Evolutionary conservation across 2,797 vertebrate species (phyloP).

Genomic region (Tenualosa thibaudeaui): DNA sequence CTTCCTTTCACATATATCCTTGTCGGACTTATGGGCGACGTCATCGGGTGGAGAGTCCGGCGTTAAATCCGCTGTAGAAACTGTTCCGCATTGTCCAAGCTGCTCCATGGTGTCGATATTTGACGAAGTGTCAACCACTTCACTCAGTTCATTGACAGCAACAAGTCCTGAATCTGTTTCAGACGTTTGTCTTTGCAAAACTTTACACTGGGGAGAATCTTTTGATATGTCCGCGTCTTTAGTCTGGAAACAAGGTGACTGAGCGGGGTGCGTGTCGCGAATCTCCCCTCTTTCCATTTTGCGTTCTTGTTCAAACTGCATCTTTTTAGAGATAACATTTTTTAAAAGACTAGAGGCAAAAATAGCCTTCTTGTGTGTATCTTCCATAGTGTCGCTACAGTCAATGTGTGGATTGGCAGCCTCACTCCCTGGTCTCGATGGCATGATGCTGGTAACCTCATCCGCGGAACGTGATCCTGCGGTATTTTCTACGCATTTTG

Average conservation of each 20-base stretch:
- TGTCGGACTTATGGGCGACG: slow-evolving; percentile 65
- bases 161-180: slow-evolving; percentile 80
- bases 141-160: slow-evolving; percentile 71
- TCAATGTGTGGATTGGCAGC: slow-evolving; percentile 54
- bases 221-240: slow-evolving; percentile 64
- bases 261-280: slow-evolving; percentile 55
- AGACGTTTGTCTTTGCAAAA: slow-evolving; percentile 79
- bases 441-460: slow-evolving; percentile 64
- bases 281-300: slow-evolving; percentile 90
- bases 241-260: slow-evolving; percentile 50
- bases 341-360: slow-evolving; percentile 92
- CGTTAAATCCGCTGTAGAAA: slow-evolving; percentile 35
- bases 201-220: slow-evolving; percentile 62
- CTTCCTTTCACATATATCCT: slow-evolving; percentile 68
- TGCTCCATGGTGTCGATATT: slow-evolving; percentile 70
- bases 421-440: slow-evolving; percentile 64
- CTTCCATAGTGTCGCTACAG: slow-evolving; percentile 61
- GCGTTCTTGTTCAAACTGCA: slow-evolving; percentile 92
- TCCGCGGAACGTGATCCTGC: slow-evolving; percentile 61
- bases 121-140: slow-evolving; percentile 66
- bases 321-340: slow-evolving; percentile 97
- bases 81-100: slow-evolving; percentile 35
- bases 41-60: slow-evolving; percentile 50
- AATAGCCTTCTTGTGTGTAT: slow-evolving; percentile 81
- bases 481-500: slow-evolving; percentile 64